Base-by-base conservation (phyloP, 2,888 invertebrate genomes). In the Campoletis raptor region DNA sequence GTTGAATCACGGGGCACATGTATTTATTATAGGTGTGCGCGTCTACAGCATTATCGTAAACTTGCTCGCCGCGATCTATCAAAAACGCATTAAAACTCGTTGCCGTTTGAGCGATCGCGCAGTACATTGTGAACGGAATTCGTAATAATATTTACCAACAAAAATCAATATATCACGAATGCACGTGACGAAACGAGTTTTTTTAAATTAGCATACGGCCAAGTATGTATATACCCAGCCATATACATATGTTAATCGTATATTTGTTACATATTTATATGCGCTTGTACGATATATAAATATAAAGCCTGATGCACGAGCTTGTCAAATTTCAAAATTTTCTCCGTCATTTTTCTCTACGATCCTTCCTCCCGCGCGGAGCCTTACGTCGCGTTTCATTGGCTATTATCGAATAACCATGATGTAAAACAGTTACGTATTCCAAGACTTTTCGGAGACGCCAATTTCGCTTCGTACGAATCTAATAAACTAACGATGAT, bases 31-130 rank as follows among this genome's bases (percentile, higher is more conserved):
- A 48, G 21, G 57, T 72, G 21, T 30, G 48, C 21, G 73, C 57
- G 61, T 61, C 9, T 78, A 18, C 54, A 61, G 40, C 70, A 79
- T 82, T 54, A 70, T 42, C 72, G 66, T 73, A 81, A 86, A 83
- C 54, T 83, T 81, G 24, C 61, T 12, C 61, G 42, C 86, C 61
- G 42, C 86, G 81, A 86, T 78, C 83, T 73, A 86, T 86, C 81
- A 83, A 81, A 83, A 83, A 72, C 24, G 54, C 77, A 80, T 81
- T 83, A 81, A 83, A 83, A 40, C 61, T 81, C 76, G 42, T 74
- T 83, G 37, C 9, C 61, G 40, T 40, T 48, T 37, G 77, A 72
- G 30, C 70, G 36, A 80, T 81, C 18, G 54, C 42, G 48, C 66
- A 21, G 18, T 12, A 45, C 37, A 45, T 36, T 70, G 64, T 9